A percentile compares a stretch with the other conserved stretches of the same genome.
phyloP scores from a whole-genome alignment of 2,797 vertebrate genomes.

The Acanthiza pusilla region DNA sequence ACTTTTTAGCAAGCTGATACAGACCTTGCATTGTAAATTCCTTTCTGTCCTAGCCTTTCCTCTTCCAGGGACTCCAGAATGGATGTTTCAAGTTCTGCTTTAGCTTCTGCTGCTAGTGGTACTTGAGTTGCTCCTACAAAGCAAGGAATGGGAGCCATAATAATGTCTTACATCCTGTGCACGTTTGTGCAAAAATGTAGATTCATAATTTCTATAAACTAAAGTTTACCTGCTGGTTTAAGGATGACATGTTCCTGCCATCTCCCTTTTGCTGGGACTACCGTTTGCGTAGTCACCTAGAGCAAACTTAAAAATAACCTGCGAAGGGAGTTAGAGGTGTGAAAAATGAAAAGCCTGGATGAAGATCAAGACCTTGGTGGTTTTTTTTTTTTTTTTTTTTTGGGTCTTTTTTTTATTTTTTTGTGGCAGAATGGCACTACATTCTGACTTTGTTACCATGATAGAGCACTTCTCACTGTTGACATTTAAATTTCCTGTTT shows the following conservation, averaged over 20 bases:
- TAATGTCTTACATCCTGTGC: fast-evolving
- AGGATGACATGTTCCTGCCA: neutral
- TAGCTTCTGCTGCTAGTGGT: neutral
- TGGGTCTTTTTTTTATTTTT: neutral
- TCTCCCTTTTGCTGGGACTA: neutral
- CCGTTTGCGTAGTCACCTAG: neutral
- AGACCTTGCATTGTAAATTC: neutral
- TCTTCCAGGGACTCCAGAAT: neutral
- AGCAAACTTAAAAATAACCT: neutral
- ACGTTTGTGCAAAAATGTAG: neutral
- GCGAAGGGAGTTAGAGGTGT: neutral
- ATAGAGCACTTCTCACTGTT: neutral
- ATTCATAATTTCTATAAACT: neutral
- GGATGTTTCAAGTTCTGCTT: neutral
- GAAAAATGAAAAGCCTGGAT: neutral
- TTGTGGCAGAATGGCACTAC: neutral
- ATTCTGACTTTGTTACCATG: neutral
- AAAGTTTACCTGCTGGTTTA: neutral
- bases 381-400: no score
- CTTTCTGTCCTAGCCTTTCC: neutral
- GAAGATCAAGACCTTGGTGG: neutral
- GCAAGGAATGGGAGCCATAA: neutral
- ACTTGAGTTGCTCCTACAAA: neutral
- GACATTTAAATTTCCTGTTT: neutral
- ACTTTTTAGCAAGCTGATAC: neutral